Base-by-base conservation (phyloP, 2,797 vertebrate genomes). In the Hylomyscus alleni region DNA sequence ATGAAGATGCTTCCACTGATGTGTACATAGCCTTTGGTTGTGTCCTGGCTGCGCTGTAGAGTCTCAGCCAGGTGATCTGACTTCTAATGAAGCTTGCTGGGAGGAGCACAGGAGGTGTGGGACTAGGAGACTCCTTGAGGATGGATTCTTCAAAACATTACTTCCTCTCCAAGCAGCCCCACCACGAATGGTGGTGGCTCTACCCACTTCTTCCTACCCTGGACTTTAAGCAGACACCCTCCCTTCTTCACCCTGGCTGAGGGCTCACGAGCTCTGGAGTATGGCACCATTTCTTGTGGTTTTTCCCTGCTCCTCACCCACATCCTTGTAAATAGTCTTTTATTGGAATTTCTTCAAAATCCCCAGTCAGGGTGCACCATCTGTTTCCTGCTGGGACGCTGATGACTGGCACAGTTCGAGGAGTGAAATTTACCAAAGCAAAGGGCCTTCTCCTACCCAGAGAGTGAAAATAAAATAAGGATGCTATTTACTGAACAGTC, bases 351-450 rank as follows among this genome's bases (percentile, higher is more conserved):
- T 92, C 29, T 91, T 90, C 52, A 77, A 84, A 94, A 89, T 83
- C 84, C 82, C 80, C 88, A 91, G 13, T 89, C 89, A 80, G 8
- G 73, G 31, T 52, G 37, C 85, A 47, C 50, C 62, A 88, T 94
- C 58, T 85, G 88, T 86, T 81, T 93, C 77, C 78, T 91, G 78
- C 90, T 88, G 90, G 72, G 88, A 77, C 84, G 19, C 88, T 93
- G 60, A 86, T 83, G 54, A 86, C 67, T 90, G 90, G 88, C 54
- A 88, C 40, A 47, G 26, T 47, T 84, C 26, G 56, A 22, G 95
- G 73, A 95, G 88, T 92, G 56, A 95, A 93, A 96, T 81, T 95
- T 91, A 90, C 92, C 81, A 76, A 95, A 88, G 92, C 89, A 94
- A 95, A 89, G 86, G 90, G 50, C 80, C 65, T 81, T 81, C 84